Percentiles rank a stretch among this genome's conserved stretches.
Conservation (phyloP, 2,888 invertebrate genomes). For the Girardia tigrina region DNA sequence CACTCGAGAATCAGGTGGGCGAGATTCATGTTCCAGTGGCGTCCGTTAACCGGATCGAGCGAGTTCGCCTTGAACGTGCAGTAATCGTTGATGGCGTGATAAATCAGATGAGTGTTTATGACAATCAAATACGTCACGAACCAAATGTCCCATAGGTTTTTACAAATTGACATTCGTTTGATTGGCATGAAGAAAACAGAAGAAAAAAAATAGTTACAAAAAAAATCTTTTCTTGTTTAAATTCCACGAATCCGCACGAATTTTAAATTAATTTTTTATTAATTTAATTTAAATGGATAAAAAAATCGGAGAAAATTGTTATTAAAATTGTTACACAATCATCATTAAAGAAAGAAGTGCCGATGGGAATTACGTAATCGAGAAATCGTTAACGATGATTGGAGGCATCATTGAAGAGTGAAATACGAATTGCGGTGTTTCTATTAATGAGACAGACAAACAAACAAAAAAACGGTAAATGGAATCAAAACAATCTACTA, state of each 20-base stretch:
- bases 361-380: neutral
- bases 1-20: neutral
- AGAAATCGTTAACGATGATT: neutral
- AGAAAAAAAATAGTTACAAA: too few species aligned
- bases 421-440: too few species aligned
- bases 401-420: neutral
- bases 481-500: slow-evolving; percentile 12
- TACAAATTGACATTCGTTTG: neutral
- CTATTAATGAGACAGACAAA: too few species aligned
- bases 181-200: too few species aligned
- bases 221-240: too few species aligned
- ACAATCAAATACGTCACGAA: slow-evolving; percentile 2
- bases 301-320: neutral
- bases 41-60: neutral
- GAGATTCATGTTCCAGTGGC: neutral
- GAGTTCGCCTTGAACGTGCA: neutral
- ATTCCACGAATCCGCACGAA: neutral
- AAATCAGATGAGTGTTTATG: neutral
- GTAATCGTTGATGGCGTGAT: neutral
- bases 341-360: neutral
- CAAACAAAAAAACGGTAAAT: neutral
- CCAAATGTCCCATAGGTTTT: slow-evolving; percentile 14
- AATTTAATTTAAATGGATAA: too few species aligned
- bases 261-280: too few species aligned
- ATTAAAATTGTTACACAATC: neutral